A percentile compares a stretch with the other conserved stretches of the same genome.
phyloP scores from a whole-genome alignment of 2,113 vertebrate species.

The Isichthys henryi region DNA sequence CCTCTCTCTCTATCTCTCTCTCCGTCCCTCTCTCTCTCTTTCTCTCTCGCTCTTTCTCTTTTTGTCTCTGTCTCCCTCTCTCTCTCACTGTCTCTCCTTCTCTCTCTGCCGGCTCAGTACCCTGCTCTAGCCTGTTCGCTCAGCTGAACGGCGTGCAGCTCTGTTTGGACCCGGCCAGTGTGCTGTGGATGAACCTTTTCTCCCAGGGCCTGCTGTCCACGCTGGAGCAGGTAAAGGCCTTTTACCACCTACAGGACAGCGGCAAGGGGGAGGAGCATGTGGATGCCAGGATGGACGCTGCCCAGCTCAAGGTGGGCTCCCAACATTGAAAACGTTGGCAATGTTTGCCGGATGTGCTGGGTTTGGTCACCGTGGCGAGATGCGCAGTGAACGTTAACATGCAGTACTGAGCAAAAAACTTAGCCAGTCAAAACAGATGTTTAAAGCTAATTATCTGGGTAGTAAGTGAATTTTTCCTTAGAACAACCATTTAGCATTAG shows the following conservation, averaged over 20 bases:
- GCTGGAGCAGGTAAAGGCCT: constrained; percentile 90
- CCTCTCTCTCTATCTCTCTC: no score
- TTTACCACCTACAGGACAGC: constrained; percentile 83
- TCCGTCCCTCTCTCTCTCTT: background rate
- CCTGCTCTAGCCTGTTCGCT: constrained; percentile 81
- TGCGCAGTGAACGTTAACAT: background rate
- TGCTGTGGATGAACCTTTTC: constrained; percentile 89
- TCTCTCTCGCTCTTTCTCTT: background rate
- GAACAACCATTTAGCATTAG: background rate
- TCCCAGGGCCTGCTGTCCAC: constrained; percentile 81
- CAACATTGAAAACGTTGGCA: background rate
- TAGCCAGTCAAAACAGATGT: background rate
- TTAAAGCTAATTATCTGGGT: background rate
- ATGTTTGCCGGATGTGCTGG: background rate
- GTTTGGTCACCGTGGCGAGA: background rate
- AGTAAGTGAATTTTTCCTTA: background rate
- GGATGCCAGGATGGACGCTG: constrained; percentile 78
- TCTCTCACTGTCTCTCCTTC: background rate
- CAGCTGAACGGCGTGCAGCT: constrained; percentile 83
- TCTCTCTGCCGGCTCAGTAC: constrained; percentile 60
- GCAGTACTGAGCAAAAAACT: background rate
- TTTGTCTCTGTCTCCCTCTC: background rate
- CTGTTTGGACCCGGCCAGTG: constrained; percentile 63
- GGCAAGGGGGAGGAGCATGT: constrained; percentile 76
- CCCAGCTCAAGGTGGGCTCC: constrained; percentile 72